Base-by-base conservation (phyloP, 2,797 vertebrate species). In the Rousettus madagascariensis region DNA sequence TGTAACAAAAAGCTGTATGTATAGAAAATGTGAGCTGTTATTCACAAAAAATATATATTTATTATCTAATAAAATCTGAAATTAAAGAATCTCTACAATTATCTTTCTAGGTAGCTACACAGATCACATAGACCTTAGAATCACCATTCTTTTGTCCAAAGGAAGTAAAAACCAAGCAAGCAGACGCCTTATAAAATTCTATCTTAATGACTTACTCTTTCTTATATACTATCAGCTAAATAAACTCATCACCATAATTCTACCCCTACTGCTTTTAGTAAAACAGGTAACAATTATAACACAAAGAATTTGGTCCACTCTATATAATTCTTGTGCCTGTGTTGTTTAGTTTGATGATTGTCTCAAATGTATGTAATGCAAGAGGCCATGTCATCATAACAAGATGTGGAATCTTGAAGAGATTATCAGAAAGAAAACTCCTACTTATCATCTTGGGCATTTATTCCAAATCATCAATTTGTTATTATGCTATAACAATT, bases 401-500 rank as follows among this genome's bases (percentile, higher is more conserved):
- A 63, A 86, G 53, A 91, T 66, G 51, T 85, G 17, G 55, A 63
- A 43, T 51, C 69, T 46, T 90, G 20, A 53, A 68, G 51, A 96
- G 15, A 19, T 80, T 90, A 80, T 71, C 12, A 53, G 20, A 28
- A 57, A 69, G 77, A 83, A 61, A 74, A 41, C 8, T 71, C 13
- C 72, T 85, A 36, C 53, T 88, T 79, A 94, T 59, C 41, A 75
- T 77, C 41, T 55, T 53, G 33, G 72, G 4, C 33, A 75, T 71
- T 88, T 80, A 71, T 49, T 85, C 33, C 83, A 94, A 88, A 77
- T 66, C 51, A 94, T 20, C 46, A 30, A 94, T 93, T 86, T 79
- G 16, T 59, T 55, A 65, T 33, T 88, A 82, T 20, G n/a, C 13
- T 51, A 74, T 26, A 84, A 89, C 61, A 22, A 71, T 66, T 87